A percentile compares a stretch with the other conserved stretches of the same genome.
Evolutionary conservation across 2,113 vertebrate species (phyloP).

Genomic region (Tachycineta bicolor): DNA sequence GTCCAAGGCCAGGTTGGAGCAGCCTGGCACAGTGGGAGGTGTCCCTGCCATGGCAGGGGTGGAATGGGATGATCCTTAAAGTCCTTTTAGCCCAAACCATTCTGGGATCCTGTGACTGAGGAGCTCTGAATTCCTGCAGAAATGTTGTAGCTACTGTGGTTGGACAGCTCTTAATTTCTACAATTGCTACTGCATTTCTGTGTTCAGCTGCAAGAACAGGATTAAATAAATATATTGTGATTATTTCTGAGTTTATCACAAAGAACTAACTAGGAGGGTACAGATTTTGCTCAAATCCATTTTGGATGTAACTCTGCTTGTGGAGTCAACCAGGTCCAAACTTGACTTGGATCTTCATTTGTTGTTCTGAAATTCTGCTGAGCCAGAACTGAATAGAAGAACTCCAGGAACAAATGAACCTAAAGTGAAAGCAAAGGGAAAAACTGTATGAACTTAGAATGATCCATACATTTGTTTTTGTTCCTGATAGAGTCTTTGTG

Average conservation of each 20-base stretch:
- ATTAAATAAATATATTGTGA: not conserved
- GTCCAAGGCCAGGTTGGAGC: not conserved
- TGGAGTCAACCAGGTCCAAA: not conserved
- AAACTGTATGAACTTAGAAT: not conserved
- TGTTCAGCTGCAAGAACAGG: not conserved
- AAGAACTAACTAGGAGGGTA: not conserved
- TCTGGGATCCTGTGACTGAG: not conserved
- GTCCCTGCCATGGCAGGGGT: not conserved
- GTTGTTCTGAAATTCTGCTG: not conserved
- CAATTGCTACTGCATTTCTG: not conserved
- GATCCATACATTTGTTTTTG: not conserved
- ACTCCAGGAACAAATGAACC: not conserved
- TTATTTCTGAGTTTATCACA: not conserved
- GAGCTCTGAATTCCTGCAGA: not conserved
- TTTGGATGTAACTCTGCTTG: not conserved
- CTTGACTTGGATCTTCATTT: not conserved
- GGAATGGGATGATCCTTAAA: fast-evolving
- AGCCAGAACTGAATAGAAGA: not conserved
- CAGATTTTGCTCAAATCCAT: not conserved
- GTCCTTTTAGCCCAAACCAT: fast-evolving
- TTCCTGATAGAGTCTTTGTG: fast-evolving
- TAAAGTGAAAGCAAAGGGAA: not conserved
- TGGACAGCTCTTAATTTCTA: not conserved
- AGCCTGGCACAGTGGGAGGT: not conserved
- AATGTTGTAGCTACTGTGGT: not conserved